Evolutionary conservation across 2,888 invertebrate species (phyloP), one percentile per base, ranked within the genome.

Genomic region (Ophioninae sp.): DNA sequence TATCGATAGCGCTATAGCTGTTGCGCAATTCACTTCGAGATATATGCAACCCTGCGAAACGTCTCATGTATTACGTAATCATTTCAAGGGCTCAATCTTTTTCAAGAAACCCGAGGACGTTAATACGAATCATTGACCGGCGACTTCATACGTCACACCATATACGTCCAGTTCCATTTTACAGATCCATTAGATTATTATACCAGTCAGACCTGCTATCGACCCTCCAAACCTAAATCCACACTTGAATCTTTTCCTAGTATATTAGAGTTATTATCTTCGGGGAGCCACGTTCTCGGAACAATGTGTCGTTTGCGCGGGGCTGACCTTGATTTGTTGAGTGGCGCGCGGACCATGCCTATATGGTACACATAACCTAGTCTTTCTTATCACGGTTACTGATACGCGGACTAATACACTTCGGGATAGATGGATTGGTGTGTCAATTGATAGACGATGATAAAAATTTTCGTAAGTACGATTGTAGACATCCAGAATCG

Each of bases 281-380:
- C 6, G 50, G 50, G 50, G 50, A 17, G 2, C 13, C 13, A 17
- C 21, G 50, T 68, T 50, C 44, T 44, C 17, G n/a, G 50, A n/a
- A 68, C 30, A 68, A 68, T 50, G 50, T 50, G 6, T 23, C 50
- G 50, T 23, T 23, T 68, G 50, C 50, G 68, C 30, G 23, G 68
- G 23, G 17, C 23, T 50, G 68, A 50, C 68, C 68, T 68, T 50
- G 68, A 68, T 50, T 68, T 6, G 68, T 44, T 23, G 50, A 44
- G 68, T 50, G 50, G 50, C 23, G 50, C 21, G 68, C 30, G 23
- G 17, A 0, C 41, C 41, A 68, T n/a, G 23, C 17, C 13, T 23
- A 20, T 2, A 10, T 13, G 50, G 17, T 3, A 50, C 50, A 50
- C 50, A 6, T 50, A 44, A 17, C 50, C 17, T 50, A 65, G 37